Conservation (phyloP, 2,797 vertebrate species). For the Decapterus maruadsi region DNA sequence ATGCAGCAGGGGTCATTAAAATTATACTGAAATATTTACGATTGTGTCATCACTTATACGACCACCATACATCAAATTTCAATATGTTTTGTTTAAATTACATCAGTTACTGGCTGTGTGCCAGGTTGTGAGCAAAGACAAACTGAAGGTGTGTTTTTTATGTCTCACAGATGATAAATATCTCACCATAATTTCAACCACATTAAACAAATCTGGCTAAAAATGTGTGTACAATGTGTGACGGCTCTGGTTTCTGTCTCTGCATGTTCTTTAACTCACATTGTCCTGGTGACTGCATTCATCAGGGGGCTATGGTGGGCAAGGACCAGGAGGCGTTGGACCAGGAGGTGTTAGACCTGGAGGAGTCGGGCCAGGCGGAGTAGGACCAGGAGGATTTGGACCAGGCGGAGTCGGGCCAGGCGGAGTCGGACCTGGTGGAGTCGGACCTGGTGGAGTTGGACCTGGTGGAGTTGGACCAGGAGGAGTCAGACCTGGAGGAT, state of each 20-base stretch:
- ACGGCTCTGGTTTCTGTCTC: neutral
- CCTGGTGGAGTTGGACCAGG: constrained; percentile 42
- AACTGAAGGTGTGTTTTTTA: constrained; percentile 34
- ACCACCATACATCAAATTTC: constrained; percentile 4
- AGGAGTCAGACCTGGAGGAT: constrained; percentile 41
- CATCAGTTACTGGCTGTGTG: constrained; percentile 41
- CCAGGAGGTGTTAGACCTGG: constrained; percentile 43
- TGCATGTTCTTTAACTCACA: constrained; percentile 23
- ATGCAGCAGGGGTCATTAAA: constrained; percentile 20
- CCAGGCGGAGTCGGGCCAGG: constrained; percentile 54
- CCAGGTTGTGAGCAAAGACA: constrained; percentile 44
- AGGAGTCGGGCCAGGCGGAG: constrained; percentile 48
- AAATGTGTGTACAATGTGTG: neutral
- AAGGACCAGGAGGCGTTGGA: constrained; percentile 58
- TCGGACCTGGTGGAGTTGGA: neutral
- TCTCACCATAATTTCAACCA: constrained; percentile 19
- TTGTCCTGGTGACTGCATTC: neutral
- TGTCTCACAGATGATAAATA: constrained; percentile 42
- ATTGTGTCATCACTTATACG: constrained; percentile 13
- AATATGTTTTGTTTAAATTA: constrained; percentile 43
- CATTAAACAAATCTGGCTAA: constrained; percentile 10
- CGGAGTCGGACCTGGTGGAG: constrained; percentile 51
- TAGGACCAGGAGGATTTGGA: constrained; percentile 45
- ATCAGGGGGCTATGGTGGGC: constrained; percentile 64
- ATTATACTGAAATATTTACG: neutral